Conservation (phyloP, 2,797 vertebrate species). For the Coregonus sp. region DNA sequence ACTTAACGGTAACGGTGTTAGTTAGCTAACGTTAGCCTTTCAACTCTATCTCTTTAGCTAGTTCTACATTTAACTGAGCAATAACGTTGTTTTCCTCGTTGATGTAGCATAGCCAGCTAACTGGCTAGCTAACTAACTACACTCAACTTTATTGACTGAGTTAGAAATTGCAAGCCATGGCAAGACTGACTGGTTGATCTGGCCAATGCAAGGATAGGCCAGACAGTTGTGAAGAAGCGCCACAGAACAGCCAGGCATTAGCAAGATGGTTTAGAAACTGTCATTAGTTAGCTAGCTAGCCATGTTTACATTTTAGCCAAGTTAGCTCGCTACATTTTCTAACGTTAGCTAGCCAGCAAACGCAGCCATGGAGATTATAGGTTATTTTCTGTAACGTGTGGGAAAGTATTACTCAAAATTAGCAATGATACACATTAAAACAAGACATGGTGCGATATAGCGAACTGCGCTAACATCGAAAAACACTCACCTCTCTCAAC, state of each 20-base stretch:
- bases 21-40: too few relatives aligned
- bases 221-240: not conserved
- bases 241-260: not conserved
- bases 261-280: not conserved
- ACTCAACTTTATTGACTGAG: not conserved
- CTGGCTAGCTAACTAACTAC: not conserved
- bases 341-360: not conserved
- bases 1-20: too few relatives aligned
- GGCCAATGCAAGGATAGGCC: not conserved
- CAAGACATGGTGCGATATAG: not conserved
- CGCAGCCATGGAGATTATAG: not conserved
- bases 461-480: not conserved
- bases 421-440: not conserved
- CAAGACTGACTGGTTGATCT: not conserved
- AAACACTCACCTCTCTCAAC: constrained; percentile 64
- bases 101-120: too few relatives aligned
- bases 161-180: not conserved
- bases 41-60: too few relatives aligned
- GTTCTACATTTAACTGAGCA: too few relatives aligned
- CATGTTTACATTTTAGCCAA: not conserved
- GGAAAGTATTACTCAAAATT: not conserved
- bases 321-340: not conserved
- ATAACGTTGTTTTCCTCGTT: too few relatives aligned
- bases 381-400: not conserved
- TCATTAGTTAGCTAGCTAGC: not conserved